phyloP scores from a whole-genome alignment of 2,113 vertebrate species.

The Epinephelus cyanopodus region DNA sequence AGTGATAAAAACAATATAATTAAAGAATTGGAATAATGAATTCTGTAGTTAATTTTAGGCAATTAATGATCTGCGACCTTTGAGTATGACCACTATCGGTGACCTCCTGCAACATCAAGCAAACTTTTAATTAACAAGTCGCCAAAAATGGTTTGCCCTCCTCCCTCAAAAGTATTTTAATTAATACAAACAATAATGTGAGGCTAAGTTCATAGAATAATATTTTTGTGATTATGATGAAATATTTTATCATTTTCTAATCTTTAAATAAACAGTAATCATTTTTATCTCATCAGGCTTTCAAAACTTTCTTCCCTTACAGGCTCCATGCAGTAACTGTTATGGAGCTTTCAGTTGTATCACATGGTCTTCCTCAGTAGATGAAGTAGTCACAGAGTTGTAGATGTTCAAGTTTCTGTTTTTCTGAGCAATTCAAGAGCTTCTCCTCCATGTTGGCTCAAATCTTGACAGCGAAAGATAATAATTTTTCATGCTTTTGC shows the following conservation, averaged over 20 bases:
- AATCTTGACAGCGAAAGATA: background rate
- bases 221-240: background rate
- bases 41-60: too few relatives aligned
- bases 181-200: background rate
- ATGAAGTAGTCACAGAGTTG: too few relatives aligned
- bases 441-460: background rate
- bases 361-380: too few relatives aligned
- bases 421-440: background rate
- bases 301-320: background rate
- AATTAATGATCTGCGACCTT: background rate
- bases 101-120: constrained; percentile 2
- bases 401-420: background rate
- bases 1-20: background rate
- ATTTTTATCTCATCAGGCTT: background rate
- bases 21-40: too few relatives aligned
- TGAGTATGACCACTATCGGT: background rate
- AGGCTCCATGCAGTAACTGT: background rate
- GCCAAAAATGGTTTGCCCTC: background rate
- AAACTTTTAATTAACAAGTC: background rate
- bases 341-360: background rate
- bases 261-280: background rate
- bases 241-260: background rate
- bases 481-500: too few relatives aligned
- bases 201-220: background rate
- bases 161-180: background rate